Percentiles rank a stretch among this genome's conserved stretches.
These are phyloP conservation scores for Cryptomyrus ogoouensis DNA, from an alignment of 2,113 vertebrate species.

Conservation along the genomic window DNA sequence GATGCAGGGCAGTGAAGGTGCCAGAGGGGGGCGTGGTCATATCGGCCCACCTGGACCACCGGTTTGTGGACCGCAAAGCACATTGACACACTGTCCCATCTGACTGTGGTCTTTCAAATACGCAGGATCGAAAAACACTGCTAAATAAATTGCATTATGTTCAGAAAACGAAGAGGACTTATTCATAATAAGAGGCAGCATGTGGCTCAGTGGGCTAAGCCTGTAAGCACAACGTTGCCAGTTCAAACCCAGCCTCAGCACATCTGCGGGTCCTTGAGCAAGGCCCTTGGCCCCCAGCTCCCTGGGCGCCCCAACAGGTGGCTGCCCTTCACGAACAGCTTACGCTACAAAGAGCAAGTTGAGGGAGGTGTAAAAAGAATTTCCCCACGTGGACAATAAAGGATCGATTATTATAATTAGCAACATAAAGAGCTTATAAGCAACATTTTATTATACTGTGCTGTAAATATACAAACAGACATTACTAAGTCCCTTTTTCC, in stretches of 20 bases:
- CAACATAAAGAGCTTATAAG: background rate
- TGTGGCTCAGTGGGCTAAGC: too few relatives aligned
- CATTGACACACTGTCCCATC: background rate
- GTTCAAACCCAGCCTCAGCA: too few relatives aligned
- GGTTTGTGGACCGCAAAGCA: conserved; percentile 39
- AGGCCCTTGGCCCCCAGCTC: too few relatives aligned
- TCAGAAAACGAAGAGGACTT: background rate
- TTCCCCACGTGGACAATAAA: too few relatives aligned
- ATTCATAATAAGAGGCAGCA: background rate
- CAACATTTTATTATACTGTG: background rate
- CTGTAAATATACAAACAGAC: background rate
- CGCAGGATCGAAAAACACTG: background rate
- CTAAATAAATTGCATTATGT: background rate
- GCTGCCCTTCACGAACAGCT: too few relatives aligned
- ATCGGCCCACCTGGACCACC: conserved; percentile 51
- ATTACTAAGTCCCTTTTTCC: conserved; percentile 2
- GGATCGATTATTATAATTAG: background rate
- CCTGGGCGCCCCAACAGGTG: too few relatives aligned
- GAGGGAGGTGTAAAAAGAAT: too few relatives aligned
- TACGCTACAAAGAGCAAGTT: too few relatives aligned
- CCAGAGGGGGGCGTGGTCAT: conserved; percentile 41
- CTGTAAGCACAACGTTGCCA: too few relatives aligned
- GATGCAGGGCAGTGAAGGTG: conserved; percentile 51
- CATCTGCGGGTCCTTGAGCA: too few relatives aligned
- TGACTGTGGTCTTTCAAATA: background rate